phyloP scores from a whole-genome alignment of 2,113 vertebrate genomes.

The Ceuthmochares aereus region DNA sequence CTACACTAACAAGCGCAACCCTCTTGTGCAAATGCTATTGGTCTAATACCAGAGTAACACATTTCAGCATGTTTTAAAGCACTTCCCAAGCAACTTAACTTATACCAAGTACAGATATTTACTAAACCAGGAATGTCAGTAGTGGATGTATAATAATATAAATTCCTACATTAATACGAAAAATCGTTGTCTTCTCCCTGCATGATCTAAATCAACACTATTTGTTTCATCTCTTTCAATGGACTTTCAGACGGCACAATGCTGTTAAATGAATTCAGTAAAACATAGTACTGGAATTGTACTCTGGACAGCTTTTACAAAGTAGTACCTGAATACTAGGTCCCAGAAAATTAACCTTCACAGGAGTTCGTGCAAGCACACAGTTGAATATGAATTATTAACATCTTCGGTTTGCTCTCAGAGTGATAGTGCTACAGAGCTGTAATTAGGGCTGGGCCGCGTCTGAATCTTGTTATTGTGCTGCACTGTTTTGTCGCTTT shows the following conservation, averaged over 20 bases:
- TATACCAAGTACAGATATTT: neutral
- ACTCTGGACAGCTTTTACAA: neutral
- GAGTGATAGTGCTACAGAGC: neutral
- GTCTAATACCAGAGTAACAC: neutral
- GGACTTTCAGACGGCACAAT: neutral
- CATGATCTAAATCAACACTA: neutral
- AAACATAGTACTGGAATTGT: neutral
- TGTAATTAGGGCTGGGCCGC: slow-evolving; percentile 21
- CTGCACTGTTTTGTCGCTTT: slow-evolving; percentile 8
- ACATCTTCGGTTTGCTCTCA: neutral
- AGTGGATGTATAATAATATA: neutral
- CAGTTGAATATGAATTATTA: slow-evolving; percentile 25
- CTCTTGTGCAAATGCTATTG: neutral
- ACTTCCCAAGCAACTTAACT: neutral
- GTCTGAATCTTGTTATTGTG: neutral
- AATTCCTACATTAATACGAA: neutral
- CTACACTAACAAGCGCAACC: neutral
- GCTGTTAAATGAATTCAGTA: neutral
- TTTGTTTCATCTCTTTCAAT: neutral
- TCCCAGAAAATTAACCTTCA: neutral
- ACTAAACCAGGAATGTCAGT: neutral
- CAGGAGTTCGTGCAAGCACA: neutral
- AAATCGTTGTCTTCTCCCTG: neutral
- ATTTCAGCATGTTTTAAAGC: neutral
- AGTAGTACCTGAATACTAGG: neutral